phyloP scores from a whole-genome alignment of 1,140 invertebrate genomes.

The Drosophila pseudoobscura region DNA sequence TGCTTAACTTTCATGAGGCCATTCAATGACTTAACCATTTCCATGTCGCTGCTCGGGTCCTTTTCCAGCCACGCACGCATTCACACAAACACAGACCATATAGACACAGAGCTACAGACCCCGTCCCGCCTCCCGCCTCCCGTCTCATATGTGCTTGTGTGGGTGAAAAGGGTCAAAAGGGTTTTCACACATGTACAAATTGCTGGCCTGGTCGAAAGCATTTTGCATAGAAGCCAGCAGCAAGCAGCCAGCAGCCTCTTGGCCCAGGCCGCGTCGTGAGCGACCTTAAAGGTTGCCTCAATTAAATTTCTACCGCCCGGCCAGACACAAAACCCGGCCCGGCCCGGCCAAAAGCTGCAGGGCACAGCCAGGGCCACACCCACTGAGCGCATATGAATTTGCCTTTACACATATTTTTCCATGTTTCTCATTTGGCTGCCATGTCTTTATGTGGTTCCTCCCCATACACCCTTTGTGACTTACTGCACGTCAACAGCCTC shows the following conservation, averaged over 20 bases:
- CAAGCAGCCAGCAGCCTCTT: too few relatives aligned
- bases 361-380: slow-evolving; percentile 19
- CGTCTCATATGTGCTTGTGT: neutral
- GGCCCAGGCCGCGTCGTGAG: neutral
- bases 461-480: slow-evolving; percentile 60
- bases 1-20: slow-evolving; percentile 69
- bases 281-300: slow-evolving; percentile 73
- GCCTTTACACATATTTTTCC: slow-evolving; percentile 25
- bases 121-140: neutral
- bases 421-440: slow-evolving; percentile 36
- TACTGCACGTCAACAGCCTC: slow-evolving; percentile 60
- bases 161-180: slow-evolving; percentile 34
- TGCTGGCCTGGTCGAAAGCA: slow-evolving; percentile 54
- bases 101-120: too few relatives aligned
- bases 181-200: slow-evolving; percentile 69
- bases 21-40: slow-evolving; percentile 77
- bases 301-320: slow-evolving; percentile 63
- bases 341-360: slow-evolving; percentile 16
- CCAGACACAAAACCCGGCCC: slow-evolving; percentile 30
- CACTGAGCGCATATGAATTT: slow-evolving; percentile 37
- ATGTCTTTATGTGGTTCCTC: slow-evolving; percentile 31
- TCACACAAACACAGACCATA: slow-evolving; percentile 10
- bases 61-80: slow-evolving; percentile 46
- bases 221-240: slow-evolving; percentile 53
- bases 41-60: slow-evolving; percentile 35